Conservation (phyloP, 2,888 invertebrate genomes). For the Mythimna albipuncta region DNA sequence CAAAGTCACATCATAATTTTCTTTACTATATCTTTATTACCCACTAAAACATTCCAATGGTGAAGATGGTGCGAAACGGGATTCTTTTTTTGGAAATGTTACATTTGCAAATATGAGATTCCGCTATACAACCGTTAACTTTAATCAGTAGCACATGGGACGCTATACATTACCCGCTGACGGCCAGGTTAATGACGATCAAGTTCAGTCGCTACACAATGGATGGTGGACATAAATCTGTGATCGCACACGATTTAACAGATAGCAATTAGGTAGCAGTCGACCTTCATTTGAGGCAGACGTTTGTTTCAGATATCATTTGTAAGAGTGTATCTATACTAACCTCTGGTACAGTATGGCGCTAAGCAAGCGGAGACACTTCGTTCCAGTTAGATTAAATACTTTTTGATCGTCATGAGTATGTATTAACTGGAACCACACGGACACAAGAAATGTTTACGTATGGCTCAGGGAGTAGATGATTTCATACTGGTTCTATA, state of each 20-base stretch:
- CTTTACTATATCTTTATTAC: neutral
- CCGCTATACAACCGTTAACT: constrained; percentile 11
- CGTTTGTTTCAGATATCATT: constrained; percentile 19
- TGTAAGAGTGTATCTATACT: neutral
- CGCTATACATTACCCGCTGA: constrained; percentile 48
- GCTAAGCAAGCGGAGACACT: too few relatives aligned
- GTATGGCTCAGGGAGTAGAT: too few relatives aligned
- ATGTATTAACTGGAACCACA: too few relatives aligned
- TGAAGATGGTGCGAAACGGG: neutral
- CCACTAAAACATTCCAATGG: neutral
- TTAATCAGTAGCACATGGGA: constrained; percentile 34
- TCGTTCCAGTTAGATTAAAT: too few relatives aligned
- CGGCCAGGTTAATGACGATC: constrained; percentile 42
- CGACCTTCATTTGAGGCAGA: constrained; percentile 26
- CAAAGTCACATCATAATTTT: too few relatives aligned
- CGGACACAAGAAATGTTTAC: too few relatives aligned
- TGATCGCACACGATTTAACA: constrained; percentile 55
- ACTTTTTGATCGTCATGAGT: too few relatives aligned
- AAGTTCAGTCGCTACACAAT: constrained; percentile 46
- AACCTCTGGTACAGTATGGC: too few relatives aligned
- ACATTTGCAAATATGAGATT: neutral
- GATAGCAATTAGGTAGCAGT: constrained; percentile 52
- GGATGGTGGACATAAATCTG: constrained; percentile 54
- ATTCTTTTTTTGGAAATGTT: neutral
- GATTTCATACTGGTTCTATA: too few relatives aligned